phyloP scores from a whole-genome alignment of 1,140 invertebrate genomes.

The Nasonia giraulti region DNA sequence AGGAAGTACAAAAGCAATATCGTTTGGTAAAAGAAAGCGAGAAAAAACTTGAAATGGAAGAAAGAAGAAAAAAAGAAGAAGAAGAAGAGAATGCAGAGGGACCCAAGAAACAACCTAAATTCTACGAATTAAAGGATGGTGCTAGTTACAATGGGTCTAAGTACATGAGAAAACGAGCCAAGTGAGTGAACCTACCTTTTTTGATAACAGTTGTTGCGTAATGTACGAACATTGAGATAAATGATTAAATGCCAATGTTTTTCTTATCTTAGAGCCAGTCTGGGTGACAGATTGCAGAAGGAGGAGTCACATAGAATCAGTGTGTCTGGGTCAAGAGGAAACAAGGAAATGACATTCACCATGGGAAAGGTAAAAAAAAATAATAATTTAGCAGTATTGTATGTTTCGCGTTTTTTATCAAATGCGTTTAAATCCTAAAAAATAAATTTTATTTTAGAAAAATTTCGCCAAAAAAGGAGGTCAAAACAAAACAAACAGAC shows the following conservation, averaged over 20 bases:
- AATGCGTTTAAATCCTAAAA: background rate
- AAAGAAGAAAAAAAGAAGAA: slow-evolving; percentile 70
- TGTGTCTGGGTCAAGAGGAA: slow-evolving; percentile 79
- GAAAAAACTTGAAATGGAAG: slow-evolving; percentile 69
- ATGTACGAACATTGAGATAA: slow-evolving; percentile 19
- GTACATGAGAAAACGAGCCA: slow-evolving; percentile 73
- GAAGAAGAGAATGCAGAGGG: slow-evolving; percentile 64
- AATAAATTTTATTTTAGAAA: slow-evolving; percentile 51
- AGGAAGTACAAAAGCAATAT: slow-evolving; percentile 87
- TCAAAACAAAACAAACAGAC: slow-evolving; percentile 77
- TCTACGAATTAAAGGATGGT: slow-evolving; percentile 81
- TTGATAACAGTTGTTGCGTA: slow-evolving; percentile 23
- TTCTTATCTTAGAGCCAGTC: slow-evolving; percentile 76
- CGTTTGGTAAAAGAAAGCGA: slow-evolving; percentile 73
- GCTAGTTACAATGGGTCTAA: slow-evolving; percentile 76
- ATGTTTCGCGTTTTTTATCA: background rate
- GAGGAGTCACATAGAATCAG: slow-evolving; percentile 76
- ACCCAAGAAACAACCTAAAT: slow-evolving; percentile 72
- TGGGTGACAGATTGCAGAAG: slow-evolving; percentile 81
- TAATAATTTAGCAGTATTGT: background rate
- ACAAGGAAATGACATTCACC: slow-evolving; percentile 87
- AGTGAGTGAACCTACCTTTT: slow-evolving; percentile 66
- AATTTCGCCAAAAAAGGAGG: slow-evolving; percentile 43
- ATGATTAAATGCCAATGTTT: slow-evolving; percentile 47
- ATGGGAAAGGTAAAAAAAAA: slow-evolving; percentile 74